Conservation (phyloP, 2,888 invertebrate species). For the Heliconius ismenius region DNA sequence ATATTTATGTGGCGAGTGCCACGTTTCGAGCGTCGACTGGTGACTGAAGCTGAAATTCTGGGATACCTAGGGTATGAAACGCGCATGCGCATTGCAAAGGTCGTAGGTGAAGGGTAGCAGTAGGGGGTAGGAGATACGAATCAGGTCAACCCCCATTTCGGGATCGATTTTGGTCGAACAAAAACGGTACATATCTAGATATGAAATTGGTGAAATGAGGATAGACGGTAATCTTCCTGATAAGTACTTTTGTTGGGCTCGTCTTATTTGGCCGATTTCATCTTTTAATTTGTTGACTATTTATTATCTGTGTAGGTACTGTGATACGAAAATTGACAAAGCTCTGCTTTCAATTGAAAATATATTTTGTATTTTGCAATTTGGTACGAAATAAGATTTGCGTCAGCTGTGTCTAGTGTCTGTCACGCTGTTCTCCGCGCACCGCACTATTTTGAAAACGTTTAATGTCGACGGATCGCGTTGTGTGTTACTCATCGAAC, state of each 20-base stretch:
- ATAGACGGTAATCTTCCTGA: neutral
- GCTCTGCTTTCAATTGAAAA: neutral
- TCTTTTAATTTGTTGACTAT: conserved; percentile 6
- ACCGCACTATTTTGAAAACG: too few species aligned
- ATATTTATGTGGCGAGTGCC: conserved; percentile 48
- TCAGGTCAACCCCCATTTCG: conserved; percentile 56
- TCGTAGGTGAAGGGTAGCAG: conserved; percentile 56
- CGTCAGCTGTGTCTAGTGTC: neutral
- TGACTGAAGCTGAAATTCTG: conserved; percentile 56
- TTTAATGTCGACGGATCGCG: too few species aligned
- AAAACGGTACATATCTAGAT: conserved; percentile 23
- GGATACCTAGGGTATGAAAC: conserved; percentile 50
- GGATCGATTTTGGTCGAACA: conserved; percentile 30
- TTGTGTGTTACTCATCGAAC: too few species aligned
- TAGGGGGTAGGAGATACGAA: conserved; percentile 54
- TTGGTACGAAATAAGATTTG: neutral
- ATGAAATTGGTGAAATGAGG: conserved; percentile 10
- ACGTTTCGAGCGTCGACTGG: conserved; percentile 42
- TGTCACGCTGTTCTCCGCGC: too few species aligned
- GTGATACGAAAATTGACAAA: neutral
- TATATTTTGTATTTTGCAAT: neutral
- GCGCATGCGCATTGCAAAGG: conserved; percentile 71
- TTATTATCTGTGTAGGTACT: neutral
- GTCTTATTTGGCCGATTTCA: neutral
- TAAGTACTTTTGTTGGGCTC: neutral